phyloP scores from a whole-genome alignment of 1,140 invertebrate species.

The Camponotus floridanus region DNA sequence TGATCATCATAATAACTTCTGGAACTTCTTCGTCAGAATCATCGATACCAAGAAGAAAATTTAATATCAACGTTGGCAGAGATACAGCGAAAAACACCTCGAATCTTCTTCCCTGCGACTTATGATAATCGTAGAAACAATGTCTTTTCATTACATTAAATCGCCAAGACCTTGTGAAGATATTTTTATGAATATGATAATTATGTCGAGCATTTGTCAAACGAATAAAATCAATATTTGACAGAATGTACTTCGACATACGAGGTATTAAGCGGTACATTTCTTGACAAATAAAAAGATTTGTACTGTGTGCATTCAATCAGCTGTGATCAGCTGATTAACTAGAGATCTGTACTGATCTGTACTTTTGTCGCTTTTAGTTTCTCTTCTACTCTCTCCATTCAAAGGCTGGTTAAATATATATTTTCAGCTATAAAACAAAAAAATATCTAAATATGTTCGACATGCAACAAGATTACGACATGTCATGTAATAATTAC shows the following conservation, averaged over 20 bases:
- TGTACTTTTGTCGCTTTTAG: background rate
- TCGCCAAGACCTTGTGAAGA: background rate
- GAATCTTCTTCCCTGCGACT: background rate
- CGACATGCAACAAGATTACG: no score
- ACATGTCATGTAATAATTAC: no score
- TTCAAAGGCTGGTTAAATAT: background rate
- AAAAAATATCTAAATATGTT: no score
- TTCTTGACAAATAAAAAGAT: background rate
- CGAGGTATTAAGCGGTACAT: conserved; percentile 15
- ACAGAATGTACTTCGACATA: background rate
- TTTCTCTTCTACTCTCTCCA: background rate
- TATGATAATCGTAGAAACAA: background rate
- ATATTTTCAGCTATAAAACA: background rate
- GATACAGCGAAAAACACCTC: conserved; percentile 19
- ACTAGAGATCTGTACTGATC: no score
- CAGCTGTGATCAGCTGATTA: background rate
- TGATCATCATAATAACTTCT: conserved; percentile 91
- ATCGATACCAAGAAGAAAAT: conserved; percentile 80
- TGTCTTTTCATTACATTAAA: background rate
- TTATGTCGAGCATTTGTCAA: background rate
- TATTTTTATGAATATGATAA: background rate
- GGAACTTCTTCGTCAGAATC: conserved; percentile 87
- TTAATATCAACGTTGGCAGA: conserved; percentile 74
- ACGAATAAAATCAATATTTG: conserved; percentile 1
- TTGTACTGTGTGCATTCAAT: background rate